phyloP scores from a whole-genome alignment of 1,140 invertebrate genomes.

The Scaptomyza hsui region DNA sequence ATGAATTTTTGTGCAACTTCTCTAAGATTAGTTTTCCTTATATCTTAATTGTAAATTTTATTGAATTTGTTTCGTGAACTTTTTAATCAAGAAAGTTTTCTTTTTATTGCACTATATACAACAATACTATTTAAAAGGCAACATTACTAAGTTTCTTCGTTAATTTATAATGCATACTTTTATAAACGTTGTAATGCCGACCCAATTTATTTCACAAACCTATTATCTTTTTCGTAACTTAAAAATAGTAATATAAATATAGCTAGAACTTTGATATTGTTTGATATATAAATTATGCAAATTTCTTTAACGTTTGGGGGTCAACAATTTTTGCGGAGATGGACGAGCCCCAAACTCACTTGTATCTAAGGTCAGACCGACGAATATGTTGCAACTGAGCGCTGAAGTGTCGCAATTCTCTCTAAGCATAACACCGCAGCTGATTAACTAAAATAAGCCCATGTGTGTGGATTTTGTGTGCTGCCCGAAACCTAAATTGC shows the following conservation, averaged over 20 bases:
- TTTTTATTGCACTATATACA: too few relatives aligned
- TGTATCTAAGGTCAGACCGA: slow-evolving; percentile 17
- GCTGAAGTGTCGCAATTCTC: slow-evolving; percentile 52
- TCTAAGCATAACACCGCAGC: slow-evolving; percentile 29
- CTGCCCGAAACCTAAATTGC: slow-evolving; percentile 67
- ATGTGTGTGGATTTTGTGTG: slow-evolving; percentile 38
- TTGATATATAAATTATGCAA: neutral
- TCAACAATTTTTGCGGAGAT: slow-evolving; percentile 23
- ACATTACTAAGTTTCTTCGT: neutral
- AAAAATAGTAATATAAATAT: neutral
- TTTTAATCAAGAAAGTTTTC: neutral
- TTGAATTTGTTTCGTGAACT: too few relatives aligned
- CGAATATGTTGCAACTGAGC: slow-evolving; percentile 38
- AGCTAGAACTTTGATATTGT: neutral
- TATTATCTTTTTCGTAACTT: neutral
- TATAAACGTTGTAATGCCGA: neutral
- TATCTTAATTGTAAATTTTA: too few relatives aligned
- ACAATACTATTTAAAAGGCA: too few relatives aligned
- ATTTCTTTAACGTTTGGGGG: slow-evolving; percentile 23
- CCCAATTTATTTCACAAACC: neutral
- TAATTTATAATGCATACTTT: neutral
- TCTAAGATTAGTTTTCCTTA: too few relatives aligned
- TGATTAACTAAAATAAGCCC: slow-evolving; percentile 70
- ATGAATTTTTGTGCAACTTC: too few relatives aligned
- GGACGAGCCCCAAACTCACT: slow-evolving; percentile 13